A percentile compares a stretch with the other conserved stretches of the same genome.
phyloP scores from a whole-genome alignment of 2,888 invertebrate genomes.

The Heteromyza rotundicornis region DNA sequence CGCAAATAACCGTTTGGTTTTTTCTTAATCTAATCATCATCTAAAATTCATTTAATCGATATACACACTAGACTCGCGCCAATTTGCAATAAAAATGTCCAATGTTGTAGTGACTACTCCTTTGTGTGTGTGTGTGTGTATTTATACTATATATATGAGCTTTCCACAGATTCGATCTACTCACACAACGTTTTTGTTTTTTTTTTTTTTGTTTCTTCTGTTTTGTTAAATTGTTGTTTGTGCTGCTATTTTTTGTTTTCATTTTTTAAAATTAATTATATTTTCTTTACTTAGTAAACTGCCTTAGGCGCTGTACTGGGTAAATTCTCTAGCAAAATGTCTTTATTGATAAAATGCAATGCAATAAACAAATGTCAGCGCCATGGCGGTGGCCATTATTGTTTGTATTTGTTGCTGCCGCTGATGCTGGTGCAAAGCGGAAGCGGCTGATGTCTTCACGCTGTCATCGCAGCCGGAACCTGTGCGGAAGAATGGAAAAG shows the following conservation, averaged over 20 bases:
- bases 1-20: too few relatives aligned
- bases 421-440: conserved; percentile 29
- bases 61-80: too few relatives aligned
- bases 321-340: background rate
- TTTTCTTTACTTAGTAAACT: background rate
- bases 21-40: too few relatives aligned
- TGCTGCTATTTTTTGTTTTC: background rate
- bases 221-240: background rate
- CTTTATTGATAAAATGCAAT: background rate
- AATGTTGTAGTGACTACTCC: too few relatives aligned
- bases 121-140: too few relatives aligned
- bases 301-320: background rate
- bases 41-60: too few relatives aligned
- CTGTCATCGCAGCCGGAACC: conserved; percentile 46
- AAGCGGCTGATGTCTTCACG: conserved; percentile 40
- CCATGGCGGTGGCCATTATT: conserved; percentile 31
- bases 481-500: conserved; percentile 34
- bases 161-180: too few relatives aligned
- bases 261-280: background rate
- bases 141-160: too few relatives aligned
- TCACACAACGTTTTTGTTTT: background rate
- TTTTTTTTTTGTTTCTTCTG: background rate
- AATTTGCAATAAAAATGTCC: too few relatives aligned
- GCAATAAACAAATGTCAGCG: conserved; percentile 11
- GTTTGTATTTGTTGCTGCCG: conserved; percentile 19